Percentiles rank a stretch among this genome's conserved stretches.
These are phyloP conservation scores for Pecten maximus DNA, from an alignment of 2,888 invertebrate species.

Conservation along the genomic window DNA sequence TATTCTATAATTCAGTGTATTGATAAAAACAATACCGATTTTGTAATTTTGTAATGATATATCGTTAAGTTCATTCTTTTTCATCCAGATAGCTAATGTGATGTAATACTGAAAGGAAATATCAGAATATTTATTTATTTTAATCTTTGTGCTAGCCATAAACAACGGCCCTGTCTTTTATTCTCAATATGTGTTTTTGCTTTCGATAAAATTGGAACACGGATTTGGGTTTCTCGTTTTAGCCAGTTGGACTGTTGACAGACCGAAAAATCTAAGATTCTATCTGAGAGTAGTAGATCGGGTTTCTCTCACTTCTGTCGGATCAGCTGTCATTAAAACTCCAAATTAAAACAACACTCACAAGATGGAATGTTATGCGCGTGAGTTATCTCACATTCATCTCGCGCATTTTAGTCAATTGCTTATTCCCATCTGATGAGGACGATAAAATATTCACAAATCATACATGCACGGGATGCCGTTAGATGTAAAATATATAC, in stretches of 20 bases:
- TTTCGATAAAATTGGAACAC: slow-evolving; percentile 5
- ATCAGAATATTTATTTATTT: background rate
- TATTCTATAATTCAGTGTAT: no score
- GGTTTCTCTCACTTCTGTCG: slow-evolving; percentile 32
- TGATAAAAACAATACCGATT: no score
- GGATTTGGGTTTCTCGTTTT: background rate
- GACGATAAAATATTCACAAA: slow-evolving; percentile 29
- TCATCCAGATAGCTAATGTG: background rate
- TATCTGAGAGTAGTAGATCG: background rate
- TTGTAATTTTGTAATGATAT: background rate
- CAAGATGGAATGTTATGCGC: slow-evolving; percentile 15
- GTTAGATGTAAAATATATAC: background rate
- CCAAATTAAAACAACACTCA: slow-evolving; percentile 16
- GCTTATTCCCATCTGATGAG: background rate
- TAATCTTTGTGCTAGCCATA: background rate
- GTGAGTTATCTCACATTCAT: slow-evolving; percentile 12
- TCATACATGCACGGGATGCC: background rate
- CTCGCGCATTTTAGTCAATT: slow-evolving; percentile 22
- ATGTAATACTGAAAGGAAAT: background rate
- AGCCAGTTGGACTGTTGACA: slow-evolving; percentile 29
- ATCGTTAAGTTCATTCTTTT: background rate
- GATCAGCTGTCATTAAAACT: slow-evolving; percentile 28
- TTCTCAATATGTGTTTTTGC: background rate
- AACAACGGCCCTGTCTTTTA: background rate
- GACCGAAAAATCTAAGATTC: background rate